phyloP scores from a whole-genome alignment of 2,797 vertebrate species.

The Crocodylus rhombifer region DNA sequence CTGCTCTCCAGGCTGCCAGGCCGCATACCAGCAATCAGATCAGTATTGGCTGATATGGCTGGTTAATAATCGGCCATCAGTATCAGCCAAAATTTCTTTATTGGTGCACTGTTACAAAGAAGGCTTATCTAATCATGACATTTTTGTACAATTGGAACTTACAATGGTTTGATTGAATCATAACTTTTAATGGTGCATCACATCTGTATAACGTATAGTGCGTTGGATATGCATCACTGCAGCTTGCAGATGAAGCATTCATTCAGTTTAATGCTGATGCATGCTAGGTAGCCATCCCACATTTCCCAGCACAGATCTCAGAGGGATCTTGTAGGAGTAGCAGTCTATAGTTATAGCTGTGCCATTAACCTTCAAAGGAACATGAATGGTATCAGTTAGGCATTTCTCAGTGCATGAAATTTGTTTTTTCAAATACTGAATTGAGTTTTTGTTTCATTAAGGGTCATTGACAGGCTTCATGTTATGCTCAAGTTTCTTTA shows the following conservation, averaged over 20 bases:
- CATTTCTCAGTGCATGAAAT: neutral
- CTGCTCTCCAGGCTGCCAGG: too few species aligned
- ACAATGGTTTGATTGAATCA: neutral
- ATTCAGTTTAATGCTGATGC: too few species aligned
- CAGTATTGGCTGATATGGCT: too few species aligned
- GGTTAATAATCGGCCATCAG: too few species aligned
- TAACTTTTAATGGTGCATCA: neutral
- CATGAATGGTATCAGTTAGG: neutral
- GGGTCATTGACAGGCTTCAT: neutral
- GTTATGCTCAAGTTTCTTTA: neutral
- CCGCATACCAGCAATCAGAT: too few species aligned
- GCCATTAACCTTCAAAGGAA: neutral
- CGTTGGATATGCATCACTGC: neutral
- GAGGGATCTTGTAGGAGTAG: neutral
- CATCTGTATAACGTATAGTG: neutral
- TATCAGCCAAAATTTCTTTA: too few species aligned
- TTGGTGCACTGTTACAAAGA: neutral
- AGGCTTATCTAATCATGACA: neutral
- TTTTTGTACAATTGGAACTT: neutral
- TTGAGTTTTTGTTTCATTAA: neutral
- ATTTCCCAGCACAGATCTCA: neutral
- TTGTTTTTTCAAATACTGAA: neutral
- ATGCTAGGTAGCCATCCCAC: neutral
- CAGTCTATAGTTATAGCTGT: neutral
- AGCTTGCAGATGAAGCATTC: neutral